Base-by-base conservation (phyloP, 2,113 vertebrate genomes). In the Charina bottae region DNA sequence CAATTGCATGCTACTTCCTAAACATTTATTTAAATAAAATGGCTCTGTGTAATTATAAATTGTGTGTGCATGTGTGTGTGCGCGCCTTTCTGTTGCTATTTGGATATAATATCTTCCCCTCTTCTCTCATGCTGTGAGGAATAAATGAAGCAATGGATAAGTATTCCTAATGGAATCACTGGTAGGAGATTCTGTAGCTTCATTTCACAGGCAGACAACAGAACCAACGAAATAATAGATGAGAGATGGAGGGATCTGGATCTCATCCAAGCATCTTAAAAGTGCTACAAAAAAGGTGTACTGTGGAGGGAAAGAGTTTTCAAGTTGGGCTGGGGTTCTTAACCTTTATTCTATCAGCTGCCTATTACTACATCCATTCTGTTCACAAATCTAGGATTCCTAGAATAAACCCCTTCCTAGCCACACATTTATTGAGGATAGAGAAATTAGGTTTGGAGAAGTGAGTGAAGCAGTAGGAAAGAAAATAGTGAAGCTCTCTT, bases 21-120 rank as follows among this genome's bases (percentile, higher is more conserved):
- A 96, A 90, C 89, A 93, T 93, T 93, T 94, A 96, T 93, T 62
- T 87, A 83, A 86, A 89, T 93, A 95, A 92, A 54, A 95, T 62
- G 83, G 90, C 88, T 93, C 92, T 94, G 10, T 93, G 91, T 93
- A 96, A 95, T 96, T 96, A 95, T 89, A 90, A 93, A 91, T 96
- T 94, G 37, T 84, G 91, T 17, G n/a, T 8, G 53, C 13, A 10
- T 54, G 26, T 83, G 89, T 56, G 7, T n/a, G 58, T 89, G 53
- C 94, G 83, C 21, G 23, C 90, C 87, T 94, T 91, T 78, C 33
- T 94, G 89, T 85, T 87, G n/a, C 87, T 78, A 58, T 72, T 93
- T 94, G 91, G 59, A 68, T 46, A 49, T 19, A 62, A 83, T 46
- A 93, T 0, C 28, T 89, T 1, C 26, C 19, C 23, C 56, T 24